Percentiles rank a stretch among this genome's conserved stretches.
These are phyloP conservation scores for Ceyx cyanopectus DNA, from an alignment of 2,113 vertebrate genomes.

Conservation along the genomic window DNA sequence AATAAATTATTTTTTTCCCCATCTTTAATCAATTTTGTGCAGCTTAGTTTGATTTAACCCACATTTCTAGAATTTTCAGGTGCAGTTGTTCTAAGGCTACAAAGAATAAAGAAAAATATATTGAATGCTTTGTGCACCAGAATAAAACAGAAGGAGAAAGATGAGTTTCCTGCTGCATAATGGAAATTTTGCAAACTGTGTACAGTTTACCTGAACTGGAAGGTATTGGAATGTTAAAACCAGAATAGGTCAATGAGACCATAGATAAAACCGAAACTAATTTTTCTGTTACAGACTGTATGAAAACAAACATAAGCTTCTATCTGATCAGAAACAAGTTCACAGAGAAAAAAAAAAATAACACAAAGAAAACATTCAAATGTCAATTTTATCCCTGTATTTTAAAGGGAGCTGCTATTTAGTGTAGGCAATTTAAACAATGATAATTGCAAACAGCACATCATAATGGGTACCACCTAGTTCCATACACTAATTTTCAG, in stretches of 20 bases:
- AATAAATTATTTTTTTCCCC: neutral
- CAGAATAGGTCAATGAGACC: neutral
- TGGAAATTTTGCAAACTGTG: rapidly evolving
- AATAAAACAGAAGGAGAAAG: neutral
- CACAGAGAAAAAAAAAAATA: rapidly evolving
- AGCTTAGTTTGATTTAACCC: neutral
- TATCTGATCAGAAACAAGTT: neutral
- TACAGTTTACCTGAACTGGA: neutral
- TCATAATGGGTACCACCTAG: neutral
- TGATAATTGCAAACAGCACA: neutral
- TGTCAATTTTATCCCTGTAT: too few species aligned
- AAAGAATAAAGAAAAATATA: neutral
- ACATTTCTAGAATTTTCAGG: neutral
- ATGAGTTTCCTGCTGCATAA: neutral
- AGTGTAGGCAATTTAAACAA: neutral
- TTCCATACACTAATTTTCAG: neutral
- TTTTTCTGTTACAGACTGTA: neutral
- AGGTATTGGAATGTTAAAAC: neutral
- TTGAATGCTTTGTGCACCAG: neutral
- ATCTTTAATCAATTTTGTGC: neutral
- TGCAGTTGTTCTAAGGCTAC: neutral
- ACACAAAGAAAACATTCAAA: neutral
- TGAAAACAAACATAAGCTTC: neutral
- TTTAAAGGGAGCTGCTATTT: neutral
- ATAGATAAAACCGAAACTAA: neutral